phyloP scores from a whole-genome alignment of 1,140 invertebrate genomes.

The Trachymyrmex cornetzi region DNA sequence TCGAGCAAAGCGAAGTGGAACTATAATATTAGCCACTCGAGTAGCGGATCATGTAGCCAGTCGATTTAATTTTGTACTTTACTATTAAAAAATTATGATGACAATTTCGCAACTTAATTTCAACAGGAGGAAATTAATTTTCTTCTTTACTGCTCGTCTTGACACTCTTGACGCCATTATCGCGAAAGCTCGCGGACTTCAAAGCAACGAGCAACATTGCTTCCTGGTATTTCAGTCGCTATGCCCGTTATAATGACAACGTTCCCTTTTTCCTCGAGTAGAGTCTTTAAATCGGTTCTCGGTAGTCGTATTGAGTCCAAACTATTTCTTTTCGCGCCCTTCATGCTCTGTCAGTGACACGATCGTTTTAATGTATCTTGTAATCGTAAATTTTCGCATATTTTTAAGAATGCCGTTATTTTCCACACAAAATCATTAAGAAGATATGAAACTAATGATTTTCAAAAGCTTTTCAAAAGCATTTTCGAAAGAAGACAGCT shows the following conservation, averaged over 20 bases:
- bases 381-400: constrained; percentile 6
- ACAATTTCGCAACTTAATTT: background rate
- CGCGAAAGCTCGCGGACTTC: constrained; percentile 48
- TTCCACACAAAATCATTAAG: background rate
- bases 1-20: background rate
- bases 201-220: constrained; percentile 64
- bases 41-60: background rate
- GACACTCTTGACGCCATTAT: constrained; percentile 31
- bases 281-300: constrained; percentile 64
- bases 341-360: constrained; percentile 34
- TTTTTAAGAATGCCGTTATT: background rate
- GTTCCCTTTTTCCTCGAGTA: constrained; percentile 53
- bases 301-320: constrained; percentile 40
- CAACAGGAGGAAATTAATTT: background rate
- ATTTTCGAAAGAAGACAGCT: background rate
- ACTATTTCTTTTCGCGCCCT: constrained; percentile 49
- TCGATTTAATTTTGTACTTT: background rate
- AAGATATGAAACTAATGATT: background rate
- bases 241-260: constrained; percentile 42
- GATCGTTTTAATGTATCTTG: background rate
- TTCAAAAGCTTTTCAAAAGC: background rate
- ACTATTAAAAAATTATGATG: constrained; percentile 23
- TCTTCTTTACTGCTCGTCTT: constrained; percentile 24
- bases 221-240: constrained; percentile 72
- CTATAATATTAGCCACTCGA: background rate